Base-by-base conservation (phyloP, 2,797 vertebrate species). In the Darevskia mixta region DNA sequence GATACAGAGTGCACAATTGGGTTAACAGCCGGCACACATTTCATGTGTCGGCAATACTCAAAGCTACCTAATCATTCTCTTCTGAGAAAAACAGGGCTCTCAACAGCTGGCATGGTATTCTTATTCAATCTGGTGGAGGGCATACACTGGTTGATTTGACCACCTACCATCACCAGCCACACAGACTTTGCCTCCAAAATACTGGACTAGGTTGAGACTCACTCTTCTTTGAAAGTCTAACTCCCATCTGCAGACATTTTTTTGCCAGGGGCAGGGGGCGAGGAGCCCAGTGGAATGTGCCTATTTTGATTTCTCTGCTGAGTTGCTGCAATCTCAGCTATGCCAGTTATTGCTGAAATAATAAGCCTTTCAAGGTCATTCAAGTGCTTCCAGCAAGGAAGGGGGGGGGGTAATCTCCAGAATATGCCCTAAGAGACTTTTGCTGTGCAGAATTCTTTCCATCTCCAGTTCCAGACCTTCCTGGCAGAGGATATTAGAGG, bases 291-390 rank as follows among this genome's bases (percentile, higher is more conserved):
- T 20, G 76, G 85, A 87, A 81, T 85, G 86, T 82, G 78, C 82
- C 83, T 82, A 78, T 72, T 88, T 90, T 76, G 58, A 81, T 88
- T 87, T 88, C 86, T 88, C 38, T 32, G 81, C 49, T 58, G 82
- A 71, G 58, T 72, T n/a, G 45, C 45, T 82, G 43, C 49, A 85
- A 78, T 88, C 78, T 85, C 86, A 85, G 49, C 89, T 87, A 87
- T 88, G 83, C 72, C 78, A 41, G 71, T 66, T 90, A 90, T 71
- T 81, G 77, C 82, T 90, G 43, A 90, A 90, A 90, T 87, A 90
- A 90, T 80, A 90, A 77, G 78, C 86, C 45, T 87, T 82, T 90
- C 89, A 90, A 87, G 86, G 86, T 85, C 82, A 90, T 82, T 77
- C 86, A 85, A 90, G 86, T 80, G 69, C 78, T 81, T 85, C 71